Percentiles rank a stretch among this genome's conserved stretches.
phyloP scores from a whole-genome alignment of 2,888 invertebrate genomes.

The Agrilus mali region DNA sequence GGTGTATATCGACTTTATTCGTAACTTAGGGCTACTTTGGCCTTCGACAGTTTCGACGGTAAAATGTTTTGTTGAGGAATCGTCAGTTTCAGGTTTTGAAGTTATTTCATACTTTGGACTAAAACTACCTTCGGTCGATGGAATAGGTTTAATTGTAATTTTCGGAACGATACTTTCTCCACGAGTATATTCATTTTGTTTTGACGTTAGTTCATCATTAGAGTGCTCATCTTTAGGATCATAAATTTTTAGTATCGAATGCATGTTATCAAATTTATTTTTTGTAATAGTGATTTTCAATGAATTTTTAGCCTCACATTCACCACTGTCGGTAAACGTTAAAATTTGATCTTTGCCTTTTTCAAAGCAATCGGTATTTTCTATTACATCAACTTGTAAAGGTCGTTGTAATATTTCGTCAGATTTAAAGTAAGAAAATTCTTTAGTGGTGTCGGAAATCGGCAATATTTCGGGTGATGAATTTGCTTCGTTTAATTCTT shows the following conservation, averaged over 20 bases:
- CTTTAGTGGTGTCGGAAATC: background rate
- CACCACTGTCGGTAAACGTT: conserved; percentile 1
- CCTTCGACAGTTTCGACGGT: background rate
- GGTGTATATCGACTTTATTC: conserved; percentile 13
- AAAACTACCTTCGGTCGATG: conserved; percentile 5
- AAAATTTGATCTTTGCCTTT: too few species aligned
- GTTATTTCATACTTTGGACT: too few species aligned
- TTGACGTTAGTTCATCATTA: conserved; percentile 10
- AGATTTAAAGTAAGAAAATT: background rate
- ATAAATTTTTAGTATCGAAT: conserved; percentile 31
- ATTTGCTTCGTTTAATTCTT: background rate
- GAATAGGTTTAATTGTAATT: conserved; percentile 9
- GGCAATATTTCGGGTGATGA: background rate
- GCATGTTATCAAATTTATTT: conserved; percentile 27
- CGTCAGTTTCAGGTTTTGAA: too few species aligned
- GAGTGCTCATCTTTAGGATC: conserved; percentile 21
- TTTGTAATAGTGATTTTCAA: conserved; percentile 34
- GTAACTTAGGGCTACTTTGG: conserved; percentile 9
- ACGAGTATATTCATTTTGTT: background rate
- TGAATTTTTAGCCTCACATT: conserved; percentile 21
- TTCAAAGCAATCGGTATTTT: too few species aligned
- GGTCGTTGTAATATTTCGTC: background rate
- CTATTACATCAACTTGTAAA: too few species aligned
- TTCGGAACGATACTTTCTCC: conserved; percentile 9
- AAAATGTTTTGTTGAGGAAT: background rate